Percentiles rank a stretch among this genome's conserved stretches.
Evolutionary conservation across 2,888 invertebrate species (phyloP).

Genomic region (Lottia scabra): DNA sequence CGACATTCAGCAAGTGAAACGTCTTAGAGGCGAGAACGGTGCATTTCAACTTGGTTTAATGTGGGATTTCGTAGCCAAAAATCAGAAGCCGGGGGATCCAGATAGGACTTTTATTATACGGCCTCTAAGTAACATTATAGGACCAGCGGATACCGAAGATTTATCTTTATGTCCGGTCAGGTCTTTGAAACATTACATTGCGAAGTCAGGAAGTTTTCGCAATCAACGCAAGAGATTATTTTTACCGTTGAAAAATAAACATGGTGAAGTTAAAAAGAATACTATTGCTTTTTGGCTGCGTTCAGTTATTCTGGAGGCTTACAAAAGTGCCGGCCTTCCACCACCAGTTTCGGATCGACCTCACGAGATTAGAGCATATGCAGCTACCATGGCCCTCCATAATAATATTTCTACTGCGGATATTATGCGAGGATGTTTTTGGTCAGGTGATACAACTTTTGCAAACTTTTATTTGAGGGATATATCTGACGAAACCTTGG

Average conservation of each 20-base stretch:
- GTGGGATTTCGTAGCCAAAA: too few species aligned
- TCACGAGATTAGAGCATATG: not conserved
- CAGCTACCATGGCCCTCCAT: not conserved
- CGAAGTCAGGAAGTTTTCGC: not conserved
- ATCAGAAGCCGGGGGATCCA: too few species aligned
- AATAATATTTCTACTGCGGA: not conserved
- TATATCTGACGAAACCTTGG: not conserved
- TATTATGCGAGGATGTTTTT: not conserved
- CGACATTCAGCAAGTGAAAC: too few species aligned
- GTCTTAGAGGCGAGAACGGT: too few species aligned
- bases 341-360: not conserved
- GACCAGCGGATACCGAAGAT: too few species aligned
- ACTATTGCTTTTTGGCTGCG: not conserved
- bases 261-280: not conserved
- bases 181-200: too few species aligned
- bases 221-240: not conserved
- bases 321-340: not conserved
- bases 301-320: not conserved
- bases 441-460: not conserved
- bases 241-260: not conserved
- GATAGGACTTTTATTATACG: too few species aligned
- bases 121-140: too few species aligned
- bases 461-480: not conserved
- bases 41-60: too few species aligned
- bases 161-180: too few species aligned